phyloP scores from a whole-genome alignment of 53 echinoderm and acorn worm species.

The Astropecten irregularis region DNA sequence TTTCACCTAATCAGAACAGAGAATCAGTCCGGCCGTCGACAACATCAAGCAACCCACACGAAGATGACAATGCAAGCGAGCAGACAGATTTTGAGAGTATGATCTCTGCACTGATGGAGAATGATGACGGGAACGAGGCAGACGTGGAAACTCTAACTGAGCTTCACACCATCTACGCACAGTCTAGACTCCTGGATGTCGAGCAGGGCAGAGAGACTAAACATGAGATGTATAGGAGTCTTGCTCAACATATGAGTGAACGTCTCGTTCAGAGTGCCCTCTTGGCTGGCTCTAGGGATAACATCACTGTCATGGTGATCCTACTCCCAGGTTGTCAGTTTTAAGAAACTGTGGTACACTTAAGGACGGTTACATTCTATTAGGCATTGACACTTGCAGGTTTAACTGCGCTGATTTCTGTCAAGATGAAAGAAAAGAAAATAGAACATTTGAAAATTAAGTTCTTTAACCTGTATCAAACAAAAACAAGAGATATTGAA shows the following conservation, averaged over 20 bases:
- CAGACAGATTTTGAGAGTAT: constrained; percentile 92
- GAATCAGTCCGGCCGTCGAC: not conserved
- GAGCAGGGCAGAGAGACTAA: constrained; percentile 46
- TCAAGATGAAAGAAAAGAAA: not conserved
- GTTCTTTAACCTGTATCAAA: no score
- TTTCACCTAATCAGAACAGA: not conserved
- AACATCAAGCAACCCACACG: constrained; percentile 13
- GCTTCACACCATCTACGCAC: constrained; percentile 87
- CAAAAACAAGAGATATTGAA: no score
- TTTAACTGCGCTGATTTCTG: not conserved
- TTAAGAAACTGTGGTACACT: constrained; percentile 4
- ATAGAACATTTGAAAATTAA: no score
- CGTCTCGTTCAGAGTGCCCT: constrained; percentile 91
- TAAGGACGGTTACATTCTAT: no score
- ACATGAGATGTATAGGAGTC: constrained; percentile 66
- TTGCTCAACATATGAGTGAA: constrained; percentile 84
- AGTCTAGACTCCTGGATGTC: constrained; percentile 77
- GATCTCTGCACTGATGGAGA: constrained; percentile 81
- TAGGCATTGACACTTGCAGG: no score
- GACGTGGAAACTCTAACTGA: constrained; percentile 95
- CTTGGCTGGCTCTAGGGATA: constrained; percentile 89
- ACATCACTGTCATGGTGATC: constrained; percentile 91
- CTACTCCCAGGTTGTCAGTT: constrained; percentile 78
- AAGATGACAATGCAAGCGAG: constrained; percentile 36
- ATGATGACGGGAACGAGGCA: constrained; percentile 90